Conservation (phyloP, 2,888 invertebrate genomes). For the Drosophila lacicola region DNA sequence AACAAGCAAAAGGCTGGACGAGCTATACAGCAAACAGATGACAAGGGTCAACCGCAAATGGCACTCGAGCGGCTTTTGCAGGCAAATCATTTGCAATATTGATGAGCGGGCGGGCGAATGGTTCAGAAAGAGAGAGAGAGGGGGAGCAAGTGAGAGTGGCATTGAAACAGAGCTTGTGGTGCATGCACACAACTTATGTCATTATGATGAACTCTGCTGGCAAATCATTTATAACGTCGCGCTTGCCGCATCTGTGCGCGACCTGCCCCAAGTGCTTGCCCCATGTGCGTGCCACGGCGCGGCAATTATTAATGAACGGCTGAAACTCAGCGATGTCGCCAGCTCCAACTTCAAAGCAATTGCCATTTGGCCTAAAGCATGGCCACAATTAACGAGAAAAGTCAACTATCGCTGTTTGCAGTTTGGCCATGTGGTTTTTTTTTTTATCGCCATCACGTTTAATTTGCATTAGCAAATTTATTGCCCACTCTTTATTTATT, state of each 20-base stretch:
- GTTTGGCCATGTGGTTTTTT: neutral
- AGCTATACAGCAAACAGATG: conserved; percentile 41
- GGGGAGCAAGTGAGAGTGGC: neutral
- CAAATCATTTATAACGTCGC: conserved; percentile 58
- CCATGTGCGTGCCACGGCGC: conserved; percentile 9
- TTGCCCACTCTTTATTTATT: conserved; percentile 38
- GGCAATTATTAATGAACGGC: conserved; percentile 49
- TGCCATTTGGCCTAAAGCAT: conserved; percentile 1
- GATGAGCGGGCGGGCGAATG: conserved; percentile 44
- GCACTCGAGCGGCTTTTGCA: conserved; percentile 52
- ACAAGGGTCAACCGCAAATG: conserved; percentile 63
- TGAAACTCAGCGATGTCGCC: conserved; percentile 26
- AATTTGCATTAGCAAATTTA: conserved; percentile 51
- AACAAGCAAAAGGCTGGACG: neutral
- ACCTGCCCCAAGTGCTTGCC: conserved; percentile 1
- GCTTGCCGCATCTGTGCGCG: conserved; percentile 14
- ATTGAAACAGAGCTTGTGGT: conserved; percentile 42
- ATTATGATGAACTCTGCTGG: conserved; percentile 63
- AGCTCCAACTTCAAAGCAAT: neutral
- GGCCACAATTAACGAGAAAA: neutral
- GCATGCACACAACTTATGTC: conserved; percentile 57
- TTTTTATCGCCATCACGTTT: conserved; percentile 27
- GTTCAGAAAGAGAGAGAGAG: neutral
- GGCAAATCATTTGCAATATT: conserved; percentile 72
- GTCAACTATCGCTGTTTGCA: conserved; percentile 29